These are phyloP conservation scores for Taxidea taxus DNA, from an alignment of 2,113 vertebrate species.

Conservation along the genomic window DNA sequence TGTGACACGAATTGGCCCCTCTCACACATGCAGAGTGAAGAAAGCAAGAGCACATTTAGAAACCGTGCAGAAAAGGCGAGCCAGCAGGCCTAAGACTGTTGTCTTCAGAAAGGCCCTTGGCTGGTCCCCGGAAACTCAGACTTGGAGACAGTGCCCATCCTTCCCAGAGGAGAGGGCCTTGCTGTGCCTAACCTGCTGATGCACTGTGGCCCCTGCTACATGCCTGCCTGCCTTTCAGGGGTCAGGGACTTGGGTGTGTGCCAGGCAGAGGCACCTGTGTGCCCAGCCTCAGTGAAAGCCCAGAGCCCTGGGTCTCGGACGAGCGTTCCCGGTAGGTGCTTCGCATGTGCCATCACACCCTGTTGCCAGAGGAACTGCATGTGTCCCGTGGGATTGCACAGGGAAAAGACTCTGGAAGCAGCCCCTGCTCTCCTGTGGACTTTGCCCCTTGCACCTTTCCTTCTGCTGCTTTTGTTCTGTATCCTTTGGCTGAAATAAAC, in stretches of 20 bases:
- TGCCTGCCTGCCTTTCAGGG: background rate
- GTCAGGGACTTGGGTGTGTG: too few relatives aligned
- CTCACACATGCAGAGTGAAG: background rate
- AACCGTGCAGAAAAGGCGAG: background rate
- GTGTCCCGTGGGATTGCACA: background rate
- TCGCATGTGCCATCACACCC: background rate
- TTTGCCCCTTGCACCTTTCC: rapidly evolving
- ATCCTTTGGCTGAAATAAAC: background rate
- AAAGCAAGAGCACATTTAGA: background rate
- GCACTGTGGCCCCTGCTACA: background rate
- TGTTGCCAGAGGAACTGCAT: background rate
- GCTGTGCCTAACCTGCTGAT: background rate
- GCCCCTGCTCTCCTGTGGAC: background rate
- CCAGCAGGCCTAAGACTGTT: background rate
- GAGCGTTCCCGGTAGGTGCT: background rate
- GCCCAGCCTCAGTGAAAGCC: background rate
- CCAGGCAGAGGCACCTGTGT: background rate
- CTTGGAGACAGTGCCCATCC: too few relatives aligned
- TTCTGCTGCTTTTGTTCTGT: background rate
- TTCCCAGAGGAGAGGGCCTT: background rate
- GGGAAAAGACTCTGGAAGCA: background rate
- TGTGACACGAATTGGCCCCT: background rate
- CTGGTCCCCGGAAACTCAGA: background rate
- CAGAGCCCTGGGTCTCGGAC: background rate
- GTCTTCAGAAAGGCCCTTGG: background rate